A percentile compares a stretch with the other conserved stretches of the same genome.
These are phyloP conservation scores for Galeruca laticollis DNA, from an alignment of 2,888 invertebrate genomes.

Conservation along the genomic window DNA sequence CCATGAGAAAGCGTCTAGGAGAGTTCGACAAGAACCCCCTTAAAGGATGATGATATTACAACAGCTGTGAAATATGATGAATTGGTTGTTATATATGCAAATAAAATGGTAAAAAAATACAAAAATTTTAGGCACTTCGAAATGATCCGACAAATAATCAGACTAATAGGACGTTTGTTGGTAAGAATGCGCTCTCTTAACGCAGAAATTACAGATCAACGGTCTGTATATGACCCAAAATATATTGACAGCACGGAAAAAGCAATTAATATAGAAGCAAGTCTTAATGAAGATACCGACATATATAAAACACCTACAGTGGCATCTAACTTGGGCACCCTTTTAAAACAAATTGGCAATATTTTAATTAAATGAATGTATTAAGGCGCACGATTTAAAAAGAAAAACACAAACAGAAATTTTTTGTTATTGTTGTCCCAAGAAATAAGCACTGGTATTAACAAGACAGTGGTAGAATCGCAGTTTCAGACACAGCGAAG, in stretches of 20 bases:
- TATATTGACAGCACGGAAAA: constrained; percentile 38
- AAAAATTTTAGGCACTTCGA: constrained; percentile 42
- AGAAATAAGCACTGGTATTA: constrained; percentile 15
- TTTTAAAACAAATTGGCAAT: constrained; percentile 43
- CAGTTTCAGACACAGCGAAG: constrained; percentile 22
- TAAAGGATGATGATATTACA: constrained; percentile 19
- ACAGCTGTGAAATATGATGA: constrained; percentile 26
- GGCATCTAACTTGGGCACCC: constrained; percentile 44
- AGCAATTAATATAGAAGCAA: constrained; percentile 44
- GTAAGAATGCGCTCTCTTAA: constrained; percentile 29
- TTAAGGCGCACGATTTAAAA: constrained; percentile 10
- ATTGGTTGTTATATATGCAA: constrained; percentile 31
- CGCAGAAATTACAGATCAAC: constrained; percentile 41
- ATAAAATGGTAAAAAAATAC: constrained; percentile 38
- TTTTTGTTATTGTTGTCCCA: constrained; percentile 20
- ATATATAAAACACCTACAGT: constrained; percentile 42
- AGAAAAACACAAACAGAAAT: constrained; percentile 18
- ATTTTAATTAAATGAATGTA: constrained; percentile 29
- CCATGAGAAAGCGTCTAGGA: constrained; percentile 16
- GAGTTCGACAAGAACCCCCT: constrained; percentile 12
- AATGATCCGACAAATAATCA: constrained; percentile 45
- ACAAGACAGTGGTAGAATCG: constrained; percentile 30
- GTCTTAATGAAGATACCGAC: constrained; percentile 32
- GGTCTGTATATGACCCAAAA: constrained; percentile 46
- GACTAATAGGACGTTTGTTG: constrained; percentile 46